Evolutionary conservation across 2,888 invertebrate genomes (phyloP).

Genomic region (Lumbricus terrestris): DNA sequence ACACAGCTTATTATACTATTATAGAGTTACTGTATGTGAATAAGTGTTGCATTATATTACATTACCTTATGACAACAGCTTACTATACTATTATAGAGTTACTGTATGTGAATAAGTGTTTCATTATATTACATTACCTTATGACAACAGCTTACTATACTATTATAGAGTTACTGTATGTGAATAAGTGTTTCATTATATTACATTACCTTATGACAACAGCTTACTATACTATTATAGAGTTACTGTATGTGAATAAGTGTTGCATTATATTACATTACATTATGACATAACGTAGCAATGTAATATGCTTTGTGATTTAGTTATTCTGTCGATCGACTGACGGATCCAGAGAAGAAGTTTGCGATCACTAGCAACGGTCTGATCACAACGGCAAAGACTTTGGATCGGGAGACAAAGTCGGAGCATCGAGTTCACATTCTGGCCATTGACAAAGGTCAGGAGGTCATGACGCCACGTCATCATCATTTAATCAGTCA

Average conservation of each 20-base stretch:
- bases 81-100: no score
- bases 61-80: no score
- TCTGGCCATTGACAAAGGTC: slow-evolving; percentile 42
- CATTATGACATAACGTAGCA: neutral
- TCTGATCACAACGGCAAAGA: slow-evolving; percentile 32
- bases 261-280: neutral
- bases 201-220: no score
- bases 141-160: no score
- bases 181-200: no score
- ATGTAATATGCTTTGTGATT: neutral
- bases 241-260: neutral
- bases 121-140: no score
- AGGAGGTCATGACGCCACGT: neutral
- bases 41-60: no score
- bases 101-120: no score
- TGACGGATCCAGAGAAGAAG: slow-evolving; percentile 44
- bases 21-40: no score
- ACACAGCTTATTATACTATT: no score
- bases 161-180: no score
- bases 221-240: no score
- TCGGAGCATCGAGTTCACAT: slow-evolving; percentile 38
- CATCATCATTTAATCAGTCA: neutral
- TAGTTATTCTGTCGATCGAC: slow-evolving; percentile 49
- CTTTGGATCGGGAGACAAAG: slow-evolving; percentile 38
- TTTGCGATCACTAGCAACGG: slow-evolving; percentile 44